Conservation (phyloP, 2,797 vertebrate genomes). For the Mycteria americana region DNA sequence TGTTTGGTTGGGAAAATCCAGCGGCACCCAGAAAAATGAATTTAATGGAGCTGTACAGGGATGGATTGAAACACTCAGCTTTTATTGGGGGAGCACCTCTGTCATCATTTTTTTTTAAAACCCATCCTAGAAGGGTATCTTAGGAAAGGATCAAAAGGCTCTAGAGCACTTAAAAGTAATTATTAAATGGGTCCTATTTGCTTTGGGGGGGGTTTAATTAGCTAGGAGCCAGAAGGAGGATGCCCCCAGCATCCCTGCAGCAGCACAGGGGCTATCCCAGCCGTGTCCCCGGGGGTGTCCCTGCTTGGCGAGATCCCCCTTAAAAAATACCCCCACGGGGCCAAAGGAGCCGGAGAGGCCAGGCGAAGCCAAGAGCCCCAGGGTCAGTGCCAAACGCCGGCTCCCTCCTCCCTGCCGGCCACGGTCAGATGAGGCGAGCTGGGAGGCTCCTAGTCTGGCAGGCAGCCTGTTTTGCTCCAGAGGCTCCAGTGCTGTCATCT, state of each 20-base stretch:
- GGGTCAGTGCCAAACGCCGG: constrained; percentile 53
- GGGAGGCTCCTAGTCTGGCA: constrained; percentile 84
- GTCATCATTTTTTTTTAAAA: not conserved
- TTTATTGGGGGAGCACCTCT: not conserved
- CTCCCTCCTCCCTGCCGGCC: constrained; percentile 57
- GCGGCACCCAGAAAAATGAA: rapidly evolving
- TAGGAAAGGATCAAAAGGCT: not conserved
- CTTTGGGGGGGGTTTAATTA: not conserved
- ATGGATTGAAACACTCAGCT: not conserved
- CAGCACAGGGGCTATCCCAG: not conserved
- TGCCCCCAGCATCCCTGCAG: not conserved
- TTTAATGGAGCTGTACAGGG: not conserved
- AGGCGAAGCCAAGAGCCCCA: constrained; percentile 62
- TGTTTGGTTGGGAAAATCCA: not conserved
- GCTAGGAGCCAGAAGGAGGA: not conserved
- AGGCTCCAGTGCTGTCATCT: constrained; percentile 79
- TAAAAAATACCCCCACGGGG: not conserved
- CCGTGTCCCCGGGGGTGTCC: not conserved
- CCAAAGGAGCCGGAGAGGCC: not conserved
- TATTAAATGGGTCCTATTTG: not conserved
- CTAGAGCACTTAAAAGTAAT: not conserved
- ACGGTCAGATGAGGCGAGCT: constrained; percentile 79
- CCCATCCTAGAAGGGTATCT: not conserved
- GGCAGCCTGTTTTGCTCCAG: constrained; percentile 86
- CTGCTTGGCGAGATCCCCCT: not conserved